Evolutionary conservation across 1,140 invertebrate species (phyloP).

Genomic region (Mamestra configurata): DNA sequence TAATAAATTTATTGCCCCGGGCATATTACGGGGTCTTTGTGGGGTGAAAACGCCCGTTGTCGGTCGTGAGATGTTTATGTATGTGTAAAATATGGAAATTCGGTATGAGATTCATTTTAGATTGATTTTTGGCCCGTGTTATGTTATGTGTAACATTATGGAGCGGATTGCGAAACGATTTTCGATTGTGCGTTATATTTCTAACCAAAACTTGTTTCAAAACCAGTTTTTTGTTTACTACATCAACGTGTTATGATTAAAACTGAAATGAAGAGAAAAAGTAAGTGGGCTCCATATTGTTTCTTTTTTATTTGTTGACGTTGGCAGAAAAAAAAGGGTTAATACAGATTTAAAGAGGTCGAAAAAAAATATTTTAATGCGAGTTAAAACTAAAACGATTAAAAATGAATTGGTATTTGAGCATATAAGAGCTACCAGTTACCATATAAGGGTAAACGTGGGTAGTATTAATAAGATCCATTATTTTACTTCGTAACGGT

Average conservation of each 20-base stretch:
- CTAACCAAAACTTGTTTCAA: not conserved
- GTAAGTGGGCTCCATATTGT: not conserved
- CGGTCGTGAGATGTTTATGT: conserved; percentile 43
- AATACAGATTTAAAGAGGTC: not conserved
- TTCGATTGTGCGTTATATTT: conserved; percentile 18
- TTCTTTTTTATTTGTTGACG: not conserved
- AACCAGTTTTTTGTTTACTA: conserved; percentile 19
- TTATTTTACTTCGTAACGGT: conserved; percentile 23
- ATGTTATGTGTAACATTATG: conserved; percentile 7
- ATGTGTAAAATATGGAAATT: conserved; percentile 48
- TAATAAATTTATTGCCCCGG: conserved; percentile 50
- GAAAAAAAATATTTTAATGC: not conserved
- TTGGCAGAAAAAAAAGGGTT: not conserved
- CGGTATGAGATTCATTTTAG: conserved; percentile 40
- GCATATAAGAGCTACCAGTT: not conserved
- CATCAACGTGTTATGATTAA: not conserved
- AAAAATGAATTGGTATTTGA: conserved; percentile 12
- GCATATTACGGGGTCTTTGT: conserved; percentile 43
- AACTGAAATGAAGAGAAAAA: not conserved
- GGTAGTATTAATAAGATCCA: conserved; percentile 31
- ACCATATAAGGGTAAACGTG: conserved; percentile 14
- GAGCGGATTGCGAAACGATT: conserved; percentile 13
- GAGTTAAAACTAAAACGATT: conserved; percentile 1
- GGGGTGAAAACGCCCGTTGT: conserved; percentile 34
- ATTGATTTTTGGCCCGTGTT: conserved; percentile 31